Conservation (phyloP, 2,113 vertebrate species). For the Heterocephalus glaber region DNA sequence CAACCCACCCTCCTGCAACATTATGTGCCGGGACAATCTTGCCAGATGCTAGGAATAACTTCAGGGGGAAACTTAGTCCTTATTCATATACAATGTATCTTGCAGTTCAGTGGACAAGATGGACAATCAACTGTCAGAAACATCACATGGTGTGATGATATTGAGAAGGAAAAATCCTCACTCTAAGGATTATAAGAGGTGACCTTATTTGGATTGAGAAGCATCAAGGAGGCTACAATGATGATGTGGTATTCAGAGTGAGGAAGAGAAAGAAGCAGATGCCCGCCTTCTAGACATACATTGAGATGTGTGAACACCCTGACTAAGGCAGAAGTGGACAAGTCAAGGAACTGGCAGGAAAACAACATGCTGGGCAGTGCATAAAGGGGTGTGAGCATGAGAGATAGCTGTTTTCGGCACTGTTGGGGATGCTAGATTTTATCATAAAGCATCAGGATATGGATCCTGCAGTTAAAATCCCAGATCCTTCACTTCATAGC, state of each 20-base stretch:
- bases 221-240: neutral
- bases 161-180: neutral
- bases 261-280: neutral
- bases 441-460: neutral
- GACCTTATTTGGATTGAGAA: neutral
- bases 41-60: neutral
- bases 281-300: neutral
- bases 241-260: neutral
- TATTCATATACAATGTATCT: neutral
- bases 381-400: neutral
- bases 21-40: neutral
- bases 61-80: neutral
- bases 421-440: neutral
- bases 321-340: neutral
- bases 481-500: neutral
- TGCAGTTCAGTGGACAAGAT: neutral
- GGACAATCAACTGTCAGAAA: neutral
- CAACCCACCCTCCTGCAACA: neutral
- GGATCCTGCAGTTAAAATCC: neutral
- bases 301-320: neutral
- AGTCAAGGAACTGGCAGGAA: neutral
- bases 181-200: neutral
- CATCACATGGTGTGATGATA: neutral
- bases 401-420: neutral
- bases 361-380: neutral